Percentiles rank a stretch among this genome's conserved stretches.
These are phyloP conservation scores for Dryoscopus gambensis DNA, from an alignment of 2,113 vertebrate genomes.

Conservation along the genomic window DNA sequence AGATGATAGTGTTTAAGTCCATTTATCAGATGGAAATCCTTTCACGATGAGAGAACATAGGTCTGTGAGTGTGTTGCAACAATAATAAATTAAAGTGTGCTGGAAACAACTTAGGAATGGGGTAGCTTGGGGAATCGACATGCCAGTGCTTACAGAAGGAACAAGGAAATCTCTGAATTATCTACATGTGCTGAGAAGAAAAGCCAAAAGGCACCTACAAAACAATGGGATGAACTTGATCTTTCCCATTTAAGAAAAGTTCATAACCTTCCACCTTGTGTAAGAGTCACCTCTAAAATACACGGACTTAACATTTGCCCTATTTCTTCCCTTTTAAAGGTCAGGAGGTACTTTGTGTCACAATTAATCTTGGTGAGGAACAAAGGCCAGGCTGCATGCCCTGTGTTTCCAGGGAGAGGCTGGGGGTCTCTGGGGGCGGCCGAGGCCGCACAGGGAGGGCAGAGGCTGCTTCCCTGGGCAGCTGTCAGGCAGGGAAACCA, in stretches of 20 bases:
- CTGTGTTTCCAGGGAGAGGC: neutral
- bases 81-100: neutral
- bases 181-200: neutral
- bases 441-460: rapidly evolving
- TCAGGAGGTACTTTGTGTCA: neutral
- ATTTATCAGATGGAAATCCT: neutral
- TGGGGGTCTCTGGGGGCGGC: neutral
- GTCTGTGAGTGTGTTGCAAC: neutral
- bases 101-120: neutral
- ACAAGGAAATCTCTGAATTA: neutral
- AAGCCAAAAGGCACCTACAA: neutral
- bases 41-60: neutral
- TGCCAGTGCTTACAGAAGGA: neutral
- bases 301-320: neutral
- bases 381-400: neutral
- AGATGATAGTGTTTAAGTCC: neutral
- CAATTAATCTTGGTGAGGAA: neutral
- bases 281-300: neutral
- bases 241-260: neutral
- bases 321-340: neutral
- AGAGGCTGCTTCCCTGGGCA: neutral
- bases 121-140: neutral
- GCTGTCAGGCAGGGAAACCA: neutral
- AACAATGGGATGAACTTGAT: neutral
- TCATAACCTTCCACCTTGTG: neutral